Evolutionary conservation across 2,113 vertebrate genomes (phyloP), one percentile per base, ranked within the genome.

Genomic region (Corvus hawaiiensis): DNA sequence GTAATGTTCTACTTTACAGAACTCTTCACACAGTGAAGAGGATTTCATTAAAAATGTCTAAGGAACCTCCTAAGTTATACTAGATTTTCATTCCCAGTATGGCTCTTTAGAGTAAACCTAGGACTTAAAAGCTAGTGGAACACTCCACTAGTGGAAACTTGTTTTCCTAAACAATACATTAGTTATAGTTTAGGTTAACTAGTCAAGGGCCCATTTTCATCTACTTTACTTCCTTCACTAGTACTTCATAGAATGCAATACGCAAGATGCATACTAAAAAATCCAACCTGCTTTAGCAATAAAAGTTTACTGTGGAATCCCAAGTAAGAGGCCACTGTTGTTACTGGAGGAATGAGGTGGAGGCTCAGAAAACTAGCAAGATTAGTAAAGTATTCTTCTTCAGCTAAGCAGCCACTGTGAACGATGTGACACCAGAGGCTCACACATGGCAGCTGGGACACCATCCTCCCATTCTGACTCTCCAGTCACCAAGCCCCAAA

Each of bases 241-340:
- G 26, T 18, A 92, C 39, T 23, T 73, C 7, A 48, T 1, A 35
- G 13, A 64, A 75, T 32, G 39, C 35, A 73, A 66, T 17, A 27
- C 28, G 0, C 11, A 71, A 51, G 13, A 76, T 8, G 16, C 21
- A 54, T 8, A 43, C 6, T 52, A 11, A 61, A 91, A 87, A 54
- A 51, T 14, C 28, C 49, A 81, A 27, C 11, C 24, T 41, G 23
- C 19, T 74, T 85, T 28, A 77, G 22, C 15, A 69, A 84, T 5
- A 32, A 1, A 73, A 67, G 26, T 37, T 75, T 5, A 1, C 26
- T 39, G 8, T 0, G 0, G 61, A 51, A 73, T 37, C 32, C 39
- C 22, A 4, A 77, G 19, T 16, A 73, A 63, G 58, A 66, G 39
- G 46, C 35, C 81, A 41, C 39, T 39, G 20, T 37, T 7, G 1